A percentile compares a stretch with the other conserved stretches of the same genome.
Conservation (phyloP, 1,140 invertebrate species). For the Lithobius niger region DNA sequence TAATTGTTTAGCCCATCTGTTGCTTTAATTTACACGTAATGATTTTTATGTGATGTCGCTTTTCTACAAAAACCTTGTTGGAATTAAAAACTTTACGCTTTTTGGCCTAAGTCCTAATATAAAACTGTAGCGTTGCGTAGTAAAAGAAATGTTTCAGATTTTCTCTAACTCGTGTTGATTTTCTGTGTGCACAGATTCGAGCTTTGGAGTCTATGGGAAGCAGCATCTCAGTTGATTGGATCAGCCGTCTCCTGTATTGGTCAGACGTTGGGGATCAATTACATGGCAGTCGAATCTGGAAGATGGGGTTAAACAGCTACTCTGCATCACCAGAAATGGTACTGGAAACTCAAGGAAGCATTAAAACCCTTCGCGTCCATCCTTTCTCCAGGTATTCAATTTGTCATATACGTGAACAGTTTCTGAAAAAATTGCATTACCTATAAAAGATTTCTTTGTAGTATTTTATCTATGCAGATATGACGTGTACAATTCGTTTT, state of each 20-base stretch:
- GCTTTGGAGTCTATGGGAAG: conserved; percentile 49
- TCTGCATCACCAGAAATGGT: conserved; percentile 35
- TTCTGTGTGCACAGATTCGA: conserved; percentile 35
- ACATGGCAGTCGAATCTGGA: conserved; percentile 34
- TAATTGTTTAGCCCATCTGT: too few relatives aligned
- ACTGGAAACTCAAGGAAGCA: conserved; percentile 32
- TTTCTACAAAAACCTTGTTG: too few relatives aligned
- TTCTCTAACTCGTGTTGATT: background rate
- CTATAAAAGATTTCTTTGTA: too few relatives aligned
- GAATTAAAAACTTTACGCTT: too few relatives aligned
- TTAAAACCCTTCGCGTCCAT: conserved; percentile 50
- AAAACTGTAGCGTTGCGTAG: too few relatives aligned
- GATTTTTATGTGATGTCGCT: too few relatives aligned
- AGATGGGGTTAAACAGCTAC: conserved; percentile 41
- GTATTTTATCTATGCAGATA: too few relatives aligned
- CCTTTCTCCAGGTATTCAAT: conserved; percentile 50
- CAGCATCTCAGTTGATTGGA: conserved; percentile 69
- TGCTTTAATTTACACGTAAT: too few relatives aligned
- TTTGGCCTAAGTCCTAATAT: too few relatives aligned
- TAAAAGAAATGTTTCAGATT: background rate
- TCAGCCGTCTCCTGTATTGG: conserved; percentile 66
- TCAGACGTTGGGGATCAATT: conserved; percentile 42
- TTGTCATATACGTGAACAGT: too few relatives aligned
- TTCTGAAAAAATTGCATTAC: too few relatives aligned
- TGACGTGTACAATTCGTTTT: too few relatives aligned